Base-by-base conservation (phyloP, 2,113 vertebrate species). In the Picathartes gymnocephalus region DNA sequence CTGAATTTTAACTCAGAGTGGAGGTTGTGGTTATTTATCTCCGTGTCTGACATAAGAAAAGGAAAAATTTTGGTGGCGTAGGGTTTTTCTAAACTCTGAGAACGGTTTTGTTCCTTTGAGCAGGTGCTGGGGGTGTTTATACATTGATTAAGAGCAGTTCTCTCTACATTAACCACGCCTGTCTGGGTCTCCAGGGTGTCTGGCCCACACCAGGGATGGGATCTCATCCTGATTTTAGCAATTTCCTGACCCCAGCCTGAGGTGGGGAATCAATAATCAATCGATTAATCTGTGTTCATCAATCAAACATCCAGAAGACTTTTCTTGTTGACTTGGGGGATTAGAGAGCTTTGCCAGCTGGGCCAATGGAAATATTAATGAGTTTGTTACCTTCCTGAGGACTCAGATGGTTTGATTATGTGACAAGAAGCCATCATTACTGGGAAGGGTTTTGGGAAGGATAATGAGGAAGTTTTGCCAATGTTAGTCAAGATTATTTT, bases 301-400 rank as follows among this genome's bases (percentile, higher is more conserved):
- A 84, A 76, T 95, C 74, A 89, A 48, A 81, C 30, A 44, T 90
- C 70, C 81, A 65, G 10, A 20, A 77, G 57, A 37, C 31, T 62
- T 88, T 96, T 85, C 70, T 57, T 61, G 54, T 74, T 94, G 69
- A 48, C 31, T 5, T 13, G 44, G 81, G 81, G 79, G 69, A 90
- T 93, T 92, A 81, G 76, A 60, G 70, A 94, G 71, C 94, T 97
- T 96, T 68, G 24, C 76, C 92, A 82, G 10, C n/a, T 28, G 72
- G 90, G 45, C 45, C 83, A 91, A 44, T 16, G 51, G 90, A 94
- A 96, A 96, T 92, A 42, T 58, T 93, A 85, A 95, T 91, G 78
- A 91, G 45, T 62, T 88, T 72, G 78, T 83, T 66, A 45, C 58
- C 86, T 83, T 45, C 86, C 42, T 79, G 66, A 90, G 66, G 30